These are phyloP conservation scores for Notamacropus eugenii DNA, from an alignment of 2,797 vertebrate genomes.

Conservation along the genomic window DNA sequence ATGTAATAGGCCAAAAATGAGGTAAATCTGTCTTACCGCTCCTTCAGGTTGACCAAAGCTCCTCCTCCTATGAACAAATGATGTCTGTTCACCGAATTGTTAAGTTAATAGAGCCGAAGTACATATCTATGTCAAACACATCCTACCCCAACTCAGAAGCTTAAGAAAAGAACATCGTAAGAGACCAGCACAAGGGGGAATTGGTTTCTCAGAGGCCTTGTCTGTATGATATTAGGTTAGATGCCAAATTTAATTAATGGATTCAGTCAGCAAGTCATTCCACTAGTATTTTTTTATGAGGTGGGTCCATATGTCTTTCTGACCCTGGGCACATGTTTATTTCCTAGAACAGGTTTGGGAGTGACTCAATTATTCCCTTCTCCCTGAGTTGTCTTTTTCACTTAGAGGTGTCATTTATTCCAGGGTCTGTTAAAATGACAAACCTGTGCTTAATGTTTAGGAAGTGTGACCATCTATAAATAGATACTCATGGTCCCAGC, in stretches of 20 bases:
- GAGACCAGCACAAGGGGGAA: background rate
- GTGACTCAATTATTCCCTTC: background rate
- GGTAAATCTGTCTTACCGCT: background rate
- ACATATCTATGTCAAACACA: background rate
- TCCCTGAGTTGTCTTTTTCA: constrained; percentile 6
- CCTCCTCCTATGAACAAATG: background rate
- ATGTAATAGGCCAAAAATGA: background rate
- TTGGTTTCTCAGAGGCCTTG: background rate
- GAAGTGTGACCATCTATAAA: background rate
- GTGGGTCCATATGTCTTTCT: background rate
- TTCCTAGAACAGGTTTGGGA: background rate
- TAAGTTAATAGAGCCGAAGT: background rate
- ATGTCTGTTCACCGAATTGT: background rate
- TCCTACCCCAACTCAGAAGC: background rate
- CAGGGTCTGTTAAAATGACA: background rate
- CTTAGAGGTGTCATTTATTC: background rate
- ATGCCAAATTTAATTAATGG: background rate
- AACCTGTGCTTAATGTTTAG: background rate
- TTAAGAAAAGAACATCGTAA: background rate
- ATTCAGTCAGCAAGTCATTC: background rate
- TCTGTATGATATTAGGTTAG: background rate
- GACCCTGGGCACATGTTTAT: background rate
- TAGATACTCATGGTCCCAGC: background rate
- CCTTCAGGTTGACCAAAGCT: background rate
- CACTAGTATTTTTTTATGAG: background rate